Evolutionary conservation across 2,888 invertebrate species (phyloP).

Genomic region (Lymantria monacha): DNA sequence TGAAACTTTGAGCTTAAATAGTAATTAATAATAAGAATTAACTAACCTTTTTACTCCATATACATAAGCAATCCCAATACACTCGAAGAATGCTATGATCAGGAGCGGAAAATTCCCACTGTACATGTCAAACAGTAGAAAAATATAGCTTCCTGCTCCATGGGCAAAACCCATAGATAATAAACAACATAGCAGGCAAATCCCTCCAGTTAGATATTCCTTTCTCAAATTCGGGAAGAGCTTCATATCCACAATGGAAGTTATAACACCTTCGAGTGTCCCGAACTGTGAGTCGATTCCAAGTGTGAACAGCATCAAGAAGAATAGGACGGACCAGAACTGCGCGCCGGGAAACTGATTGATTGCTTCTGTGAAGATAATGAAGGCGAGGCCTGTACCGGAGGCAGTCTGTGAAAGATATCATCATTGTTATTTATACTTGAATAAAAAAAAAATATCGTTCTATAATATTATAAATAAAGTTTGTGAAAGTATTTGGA

Average conservation of each 20-base stretch:
- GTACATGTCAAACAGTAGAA: conserved; percentile 96
- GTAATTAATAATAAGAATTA: not conserved
- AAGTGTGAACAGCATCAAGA: conserved; percentile 97
- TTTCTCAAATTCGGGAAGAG: conserved; percentile 95
- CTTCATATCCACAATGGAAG: conserved; percentile 97
- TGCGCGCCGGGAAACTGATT: conserved; percentile 98
- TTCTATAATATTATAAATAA: too few species aligned
- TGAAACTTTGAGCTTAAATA: too few species aligned
- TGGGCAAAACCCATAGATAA: conserved; percentile 96
- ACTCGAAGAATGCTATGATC: conserved; percentile 96
- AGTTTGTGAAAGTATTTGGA: too few species aligned
- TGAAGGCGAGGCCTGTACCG: conserved; percentile 97
- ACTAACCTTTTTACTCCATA: conserved; percentile 93
- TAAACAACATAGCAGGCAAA: conserved; percentile 91
- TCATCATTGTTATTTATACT: not conserved
- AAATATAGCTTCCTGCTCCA: conserved; percentile 96
- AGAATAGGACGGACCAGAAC: conserved; percentile 97
- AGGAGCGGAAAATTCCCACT: conserved; percentile 96
- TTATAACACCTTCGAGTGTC: conserved; percentile 96
- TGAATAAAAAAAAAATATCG: too few species aligned
- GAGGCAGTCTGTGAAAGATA: conserved; percentile 90
- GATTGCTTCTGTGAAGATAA: conserved; percentile 98
- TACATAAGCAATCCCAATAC: conserved; percentile 95
- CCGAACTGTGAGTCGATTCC: conserved; percentile 99
- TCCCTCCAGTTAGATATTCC: conserved; percentile 91